A percentile compares a stretch with the other conserved stretches of the same genome.
phyloP scores from a whole-genome alignment of 92 coral and sea anemone species.

The Muricea muricata region DNA sequence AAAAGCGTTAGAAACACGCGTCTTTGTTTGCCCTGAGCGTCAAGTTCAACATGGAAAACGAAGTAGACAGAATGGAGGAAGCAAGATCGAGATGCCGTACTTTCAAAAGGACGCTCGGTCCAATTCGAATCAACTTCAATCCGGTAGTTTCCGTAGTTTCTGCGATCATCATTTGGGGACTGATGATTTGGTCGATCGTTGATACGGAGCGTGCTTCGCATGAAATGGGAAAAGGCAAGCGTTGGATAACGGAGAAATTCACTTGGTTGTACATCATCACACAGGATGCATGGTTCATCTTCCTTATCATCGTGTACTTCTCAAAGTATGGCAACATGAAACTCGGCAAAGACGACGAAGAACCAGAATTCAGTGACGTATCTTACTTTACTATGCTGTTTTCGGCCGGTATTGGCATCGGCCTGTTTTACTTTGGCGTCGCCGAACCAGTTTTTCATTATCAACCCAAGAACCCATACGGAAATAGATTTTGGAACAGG shows the following conservation, averaged over 20 bases:
- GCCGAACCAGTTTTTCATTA: neutral
- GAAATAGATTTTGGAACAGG: neutral
- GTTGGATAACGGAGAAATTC: constrained; percentile 78
- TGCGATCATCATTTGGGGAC: constrained; percentile 76
- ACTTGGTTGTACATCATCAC: constrained; percentile 89
- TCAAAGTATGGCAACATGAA: no score
- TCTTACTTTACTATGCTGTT: constrained; percentile 87
- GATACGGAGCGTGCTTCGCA: constrained; percentile 63
- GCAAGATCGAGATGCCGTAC: neutral
- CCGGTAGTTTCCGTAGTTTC: constrained; percentile 78
- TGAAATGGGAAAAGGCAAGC: constrained; percentile 68
- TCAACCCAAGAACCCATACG: neutral
- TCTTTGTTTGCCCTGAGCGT: neutral
- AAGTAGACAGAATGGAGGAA: neutral
- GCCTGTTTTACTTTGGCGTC: constrained; percentile 66
- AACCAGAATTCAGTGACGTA: constrained; percentile 80
- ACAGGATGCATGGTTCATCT: constrained; percentile 84
- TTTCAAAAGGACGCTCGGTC: constrained; percentile 6
- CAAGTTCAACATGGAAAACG: neutral
- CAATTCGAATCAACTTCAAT: constrained; percentile 52
- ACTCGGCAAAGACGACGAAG: constrained; percentile 78
- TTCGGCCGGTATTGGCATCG: constrained; percentile 86
- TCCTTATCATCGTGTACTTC: constrained; percentile 75
- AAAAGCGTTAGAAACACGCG: neutral
- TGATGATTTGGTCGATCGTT: constrained; percentile 72